phyloP scores from a whole-genome alignment of 2,888 invertebrate species.

The Nudaria mundana region DNA sequence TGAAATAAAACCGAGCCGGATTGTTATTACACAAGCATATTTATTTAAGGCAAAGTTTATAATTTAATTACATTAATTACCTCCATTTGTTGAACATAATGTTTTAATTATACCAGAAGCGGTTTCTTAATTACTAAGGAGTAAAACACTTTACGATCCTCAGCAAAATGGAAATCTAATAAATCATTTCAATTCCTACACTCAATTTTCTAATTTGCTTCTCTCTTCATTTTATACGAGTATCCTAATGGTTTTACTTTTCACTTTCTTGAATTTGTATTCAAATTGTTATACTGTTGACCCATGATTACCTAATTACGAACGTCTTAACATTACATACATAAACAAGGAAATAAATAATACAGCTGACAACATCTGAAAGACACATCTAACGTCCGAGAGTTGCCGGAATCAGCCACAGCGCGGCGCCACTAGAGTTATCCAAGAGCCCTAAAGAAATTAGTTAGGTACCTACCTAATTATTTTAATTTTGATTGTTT shows the following conservation, averaged over 20 bases:
- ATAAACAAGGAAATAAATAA: no score
- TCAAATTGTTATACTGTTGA: no score
- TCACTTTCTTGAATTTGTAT: no score
- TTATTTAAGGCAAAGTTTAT: conserved; percentile 9
- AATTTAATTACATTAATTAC: neutral
- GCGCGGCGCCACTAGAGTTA: conserved; percentile 15
- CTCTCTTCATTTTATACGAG: no score
- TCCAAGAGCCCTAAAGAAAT: no score
- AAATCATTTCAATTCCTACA: conserved; percentile 6
- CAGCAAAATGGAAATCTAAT: conserved; percentile 3
- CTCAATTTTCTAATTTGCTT: conserved; percentile 1
- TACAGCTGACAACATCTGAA: no score
- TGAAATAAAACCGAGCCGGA: neutral
- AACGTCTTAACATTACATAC: no score
- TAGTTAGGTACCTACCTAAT: no score
- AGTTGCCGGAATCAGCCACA: conserved; percentile 44
- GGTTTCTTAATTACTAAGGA: conserved; percentile 9
- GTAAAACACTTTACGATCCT: conserved; percentile 5
- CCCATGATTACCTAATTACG: no score
- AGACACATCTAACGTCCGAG: no score
- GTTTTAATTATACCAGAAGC: conserved; percentile 8
- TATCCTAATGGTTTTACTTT: no score
- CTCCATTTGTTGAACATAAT: conserved; percentile 4
- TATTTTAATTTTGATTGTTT: no score
- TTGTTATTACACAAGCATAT: conserved; percentile 9